phyloP scores from a whole-genome alignment of 2,797 vertebrate species.

The Delichon dasypus region DNA sequence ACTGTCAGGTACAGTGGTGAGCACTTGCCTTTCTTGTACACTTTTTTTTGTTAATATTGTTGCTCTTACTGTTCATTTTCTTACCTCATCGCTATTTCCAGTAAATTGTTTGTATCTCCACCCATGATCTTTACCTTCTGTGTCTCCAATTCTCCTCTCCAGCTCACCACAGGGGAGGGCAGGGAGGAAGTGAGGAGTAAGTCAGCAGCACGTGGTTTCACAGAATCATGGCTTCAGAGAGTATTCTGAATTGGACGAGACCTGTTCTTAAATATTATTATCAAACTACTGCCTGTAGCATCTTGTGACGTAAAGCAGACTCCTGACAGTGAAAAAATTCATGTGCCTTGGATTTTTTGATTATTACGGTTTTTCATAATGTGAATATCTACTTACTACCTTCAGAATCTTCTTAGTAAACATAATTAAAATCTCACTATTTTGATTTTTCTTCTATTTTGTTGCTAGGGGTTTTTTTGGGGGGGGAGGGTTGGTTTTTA shows the following conservation, averaged over 20 bases:
- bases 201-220: fast-evolving
- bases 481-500: neutral
- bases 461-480: neutral
- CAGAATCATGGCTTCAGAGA: neutral
- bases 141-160: neutral
- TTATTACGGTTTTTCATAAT: neutral
- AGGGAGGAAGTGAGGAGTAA: neutral
- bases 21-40: too few species aligned
- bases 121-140: neutral
- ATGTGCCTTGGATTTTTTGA: neutral
- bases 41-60: neutral
- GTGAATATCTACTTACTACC: neutral
- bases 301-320: neutral
- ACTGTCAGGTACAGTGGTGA: neutral
- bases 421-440: neutral
- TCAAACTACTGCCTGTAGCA: neutral
- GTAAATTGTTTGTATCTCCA: neutral
- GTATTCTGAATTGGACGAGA: fast-evolving
- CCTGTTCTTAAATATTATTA: neutral
- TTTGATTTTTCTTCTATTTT: neutral
- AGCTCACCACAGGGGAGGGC: too few species aligned
- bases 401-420: neutral
- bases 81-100: neutral
- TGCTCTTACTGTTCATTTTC: neutral
- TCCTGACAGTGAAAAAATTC: neutral